Evolutionary conservation across 2,797 vertebrate species (phyloP).

Genomic region (Hemibagrus guttatus): DNA sequence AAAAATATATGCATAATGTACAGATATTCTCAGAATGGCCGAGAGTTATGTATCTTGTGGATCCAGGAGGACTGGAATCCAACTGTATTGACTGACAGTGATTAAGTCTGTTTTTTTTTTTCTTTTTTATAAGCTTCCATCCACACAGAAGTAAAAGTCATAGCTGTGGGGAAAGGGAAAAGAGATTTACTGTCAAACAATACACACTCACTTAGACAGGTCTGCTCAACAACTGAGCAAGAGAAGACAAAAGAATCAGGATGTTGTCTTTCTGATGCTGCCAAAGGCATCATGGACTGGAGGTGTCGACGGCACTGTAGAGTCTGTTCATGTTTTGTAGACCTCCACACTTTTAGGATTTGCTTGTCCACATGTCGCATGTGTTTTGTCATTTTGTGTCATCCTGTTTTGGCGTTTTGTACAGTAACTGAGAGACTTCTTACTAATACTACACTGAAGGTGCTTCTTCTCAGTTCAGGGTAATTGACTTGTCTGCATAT

Average conservation of each 20-base stretch:
- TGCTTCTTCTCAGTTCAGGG: conserved; percentile 58
- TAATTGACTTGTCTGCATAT: conserved; percentile 60
- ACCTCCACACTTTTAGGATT: conserved; percentile 39
- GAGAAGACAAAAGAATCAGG: conserved; percentile 51
- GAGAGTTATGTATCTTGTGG: conserved; percentile 61
- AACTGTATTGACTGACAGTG: conserved; percentile 55
- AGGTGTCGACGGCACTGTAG: conserved; percentile 14
- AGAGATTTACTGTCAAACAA: conserved; percentile 59
- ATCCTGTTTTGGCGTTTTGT: conserved; percentile 2
- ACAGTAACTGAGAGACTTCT: conserved; percentile 43
- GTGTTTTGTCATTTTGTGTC: conserved; percentile 9
- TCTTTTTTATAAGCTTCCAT: conserved; percentile 58
- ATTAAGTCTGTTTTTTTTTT: conserved; percentile 56
- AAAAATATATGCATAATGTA: conserved; percentile 55
- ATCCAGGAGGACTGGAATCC: conserved; percentile 61
- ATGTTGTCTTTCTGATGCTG: conserved; percentile 28
- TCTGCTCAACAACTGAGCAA: conserved; percentile 70
- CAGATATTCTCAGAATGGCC: conserved; percentile 56
- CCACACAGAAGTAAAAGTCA: conserved; percentile 56
- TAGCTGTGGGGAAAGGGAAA: conserved; percentile 49
- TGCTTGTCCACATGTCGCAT: conserved; percentile 6
- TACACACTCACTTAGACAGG: conserved; percentile 69
- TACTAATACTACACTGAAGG: conserved; percentile 10
- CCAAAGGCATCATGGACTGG: conserved; percentile 33
- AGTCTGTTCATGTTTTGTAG: conserved; percentile 32